phyloP scores from a whole-genome alignment of 1,140 invertebrate genomes.

The Prorops nasuta region DNA sequence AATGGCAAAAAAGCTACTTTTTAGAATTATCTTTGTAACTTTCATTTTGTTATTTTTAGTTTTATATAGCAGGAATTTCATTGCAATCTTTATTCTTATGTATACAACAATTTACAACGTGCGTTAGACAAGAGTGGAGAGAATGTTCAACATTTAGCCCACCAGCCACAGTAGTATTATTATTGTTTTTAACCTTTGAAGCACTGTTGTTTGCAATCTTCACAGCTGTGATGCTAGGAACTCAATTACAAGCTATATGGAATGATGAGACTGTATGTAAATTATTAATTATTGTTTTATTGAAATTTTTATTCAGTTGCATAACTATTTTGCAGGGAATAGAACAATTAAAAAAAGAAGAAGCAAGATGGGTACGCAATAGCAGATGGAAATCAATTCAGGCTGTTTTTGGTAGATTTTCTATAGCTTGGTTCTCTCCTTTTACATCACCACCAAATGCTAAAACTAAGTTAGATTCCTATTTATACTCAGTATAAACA shows the following conservation, averaged over 20 bases:
- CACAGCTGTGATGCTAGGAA: slow-evolving; percentile 96
- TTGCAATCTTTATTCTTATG: slow-evolving; percentile 90
- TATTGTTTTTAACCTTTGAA: slow-evolving; percentile 96
- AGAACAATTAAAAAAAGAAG: slow-evolving; percentile 91
- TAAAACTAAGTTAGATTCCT: slow-evolving; percentile 72
- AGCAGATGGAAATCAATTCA: slow-evolving; percentile 92
- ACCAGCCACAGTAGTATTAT: slow-evolving; percentile 90
- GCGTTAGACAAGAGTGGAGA: slow-evolving; percentile 92
- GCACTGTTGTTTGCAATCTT: slow-evolving; percentile 97
- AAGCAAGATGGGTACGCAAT: slow-evolving; percentile 86
- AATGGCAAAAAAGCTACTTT: slow-evolving; percentile 4
- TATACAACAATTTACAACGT: slow-evolving; percentile 91
- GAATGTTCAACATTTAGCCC: slow-evolving; percentile 91
- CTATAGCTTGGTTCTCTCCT: slow-evolving; percentile 90
- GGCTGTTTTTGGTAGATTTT: slow-evolving; percentile 92
- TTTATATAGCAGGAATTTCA: slow-evolving; percentile 97
- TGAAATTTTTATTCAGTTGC: not conserved
- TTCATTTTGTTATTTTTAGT: slow-evolving; percentile 63
- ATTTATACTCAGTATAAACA: slow-evolving; percentile 72
- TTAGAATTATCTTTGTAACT: slow-evolving; percentile 7
- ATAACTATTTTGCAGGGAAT: slow-evolving; percentile 72
- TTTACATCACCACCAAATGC: slow-evolving; percentile 78
- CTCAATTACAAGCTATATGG: slow-evolving; percentile 97
- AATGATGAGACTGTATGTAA: slow-evolving; percentile 91
- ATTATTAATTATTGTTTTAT: not conserved